Conservation (phyloP, 2,113 vertebrate species). For the Podiceps cristatus region DNA sequence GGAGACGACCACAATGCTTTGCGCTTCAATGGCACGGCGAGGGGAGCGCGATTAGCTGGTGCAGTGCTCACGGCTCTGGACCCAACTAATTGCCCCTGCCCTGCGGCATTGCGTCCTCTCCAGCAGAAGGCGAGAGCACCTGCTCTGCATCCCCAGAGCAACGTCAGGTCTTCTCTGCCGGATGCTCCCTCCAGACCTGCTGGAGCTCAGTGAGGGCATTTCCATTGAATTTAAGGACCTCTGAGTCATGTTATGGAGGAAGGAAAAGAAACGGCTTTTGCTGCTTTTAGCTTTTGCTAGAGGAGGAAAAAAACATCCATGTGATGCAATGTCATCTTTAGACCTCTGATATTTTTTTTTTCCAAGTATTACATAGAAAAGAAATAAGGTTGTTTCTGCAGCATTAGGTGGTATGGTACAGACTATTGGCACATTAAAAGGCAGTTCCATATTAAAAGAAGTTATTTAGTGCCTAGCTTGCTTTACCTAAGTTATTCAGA, state of each 20-base stretch:
- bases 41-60: background rate
- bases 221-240: background rate
- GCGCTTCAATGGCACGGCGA: background rate
- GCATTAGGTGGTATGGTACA: background rate
- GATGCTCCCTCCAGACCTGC: accelerated
- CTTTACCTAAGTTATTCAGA: background rate
- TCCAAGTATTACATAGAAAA: background rate
- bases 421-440: background rate
- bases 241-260: background rate
- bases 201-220: background rate
- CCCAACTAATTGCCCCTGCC: background rate
- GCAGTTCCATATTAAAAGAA: background rate
- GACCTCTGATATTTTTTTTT: background rate
- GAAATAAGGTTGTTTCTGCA: background rate
- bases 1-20: background rate
- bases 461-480: background rate
- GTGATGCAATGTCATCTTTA: background rate
- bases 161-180: background rate
- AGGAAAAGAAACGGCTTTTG: background rate
- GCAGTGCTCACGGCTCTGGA: background rate
- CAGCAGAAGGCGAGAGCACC: background rate
- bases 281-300: background rate
- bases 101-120: background rate
- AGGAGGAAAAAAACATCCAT: background rate
- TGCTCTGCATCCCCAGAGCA: no score